Evolutionary conservation across 2,797 vertebrate species (phyloP).

Genomic region (Yasuhikotakia modesta): DNA sequence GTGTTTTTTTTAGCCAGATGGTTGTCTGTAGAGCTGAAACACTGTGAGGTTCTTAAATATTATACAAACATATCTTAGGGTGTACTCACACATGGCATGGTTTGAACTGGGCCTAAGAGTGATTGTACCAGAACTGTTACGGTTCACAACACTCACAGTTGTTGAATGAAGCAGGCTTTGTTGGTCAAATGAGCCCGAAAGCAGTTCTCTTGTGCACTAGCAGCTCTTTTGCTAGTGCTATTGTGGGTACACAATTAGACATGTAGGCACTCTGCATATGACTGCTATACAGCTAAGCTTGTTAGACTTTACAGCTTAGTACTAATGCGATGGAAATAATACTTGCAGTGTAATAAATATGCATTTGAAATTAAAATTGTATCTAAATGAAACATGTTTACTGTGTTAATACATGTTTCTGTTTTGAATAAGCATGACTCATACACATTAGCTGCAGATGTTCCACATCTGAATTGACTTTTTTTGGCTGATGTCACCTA

Average conservation of each 20-base stretch:
- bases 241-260: too few relatives aligned
- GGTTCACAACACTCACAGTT: too few relatives aligned
- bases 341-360: neutral
- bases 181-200: too few relatives aligned
- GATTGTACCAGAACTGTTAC: too few relatives aligned
- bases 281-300: neutral
- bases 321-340: neutral
- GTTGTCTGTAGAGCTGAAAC: neutral
- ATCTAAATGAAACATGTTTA: neutral
- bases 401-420: neutral
- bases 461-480: neutral
- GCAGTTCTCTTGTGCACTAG: too few relatives aligned
- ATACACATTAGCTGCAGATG: neutral
- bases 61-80: neutral
- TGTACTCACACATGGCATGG: too few relatives aligned
- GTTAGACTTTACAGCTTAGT: neutral
- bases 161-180: too few relatives aligned
- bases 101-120: too few relatives aligned
- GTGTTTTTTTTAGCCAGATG: constrained; percentile 25
- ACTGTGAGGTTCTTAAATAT: neutral
- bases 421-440: neutral
- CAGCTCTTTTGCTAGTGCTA: too few relatives aligned
- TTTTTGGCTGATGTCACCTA: neutral
- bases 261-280: neutral
- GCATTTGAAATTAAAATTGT: neutral